Conservation (phyloP, 2,113 vertebrate species). For the Ailuropoda melanoleuca region DNA sequence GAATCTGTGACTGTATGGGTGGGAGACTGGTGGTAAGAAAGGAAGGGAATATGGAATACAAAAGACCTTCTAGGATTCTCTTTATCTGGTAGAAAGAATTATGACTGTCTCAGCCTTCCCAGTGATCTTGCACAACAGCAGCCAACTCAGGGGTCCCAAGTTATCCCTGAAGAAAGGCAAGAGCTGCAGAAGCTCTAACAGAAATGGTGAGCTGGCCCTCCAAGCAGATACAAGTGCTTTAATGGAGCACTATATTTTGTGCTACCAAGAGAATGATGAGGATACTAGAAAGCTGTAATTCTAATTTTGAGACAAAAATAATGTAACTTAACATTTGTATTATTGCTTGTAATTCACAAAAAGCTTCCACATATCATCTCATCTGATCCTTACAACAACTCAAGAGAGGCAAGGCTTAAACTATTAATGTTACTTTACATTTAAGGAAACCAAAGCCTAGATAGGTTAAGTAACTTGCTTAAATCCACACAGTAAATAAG, state of each 20-base stretch:
- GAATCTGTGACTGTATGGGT: neutral
- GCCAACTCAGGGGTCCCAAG: neutral
- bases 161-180: neutral
- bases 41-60: neutral
- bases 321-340: neutral
- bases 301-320: neutral
- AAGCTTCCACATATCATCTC: neutral
- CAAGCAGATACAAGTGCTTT: neutral
- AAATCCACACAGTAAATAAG: neutral
- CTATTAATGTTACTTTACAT: neutral
- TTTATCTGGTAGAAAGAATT: neutral
- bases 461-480: neutral
- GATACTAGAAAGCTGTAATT: neutral
- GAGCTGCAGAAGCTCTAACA: neutral
- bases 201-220: neutral
- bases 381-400: neutral
- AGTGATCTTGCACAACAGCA: neutral
- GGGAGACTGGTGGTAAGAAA: neutral
- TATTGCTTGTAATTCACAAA: neutral
- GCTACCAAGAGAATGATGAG: neutral
- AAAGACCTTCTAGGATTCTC: neutral
- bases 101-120: neutral
- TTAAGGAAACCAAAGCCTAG: neutral
- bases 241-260: neutral
- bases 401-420: neutral